A percentile compares a stretch with the other conserved stretches of the same genome.
Evolutionary conservation across 2,113 vertebrate species (phyloP).

Genomic region (Eolophus roseicapilla): DNA sequence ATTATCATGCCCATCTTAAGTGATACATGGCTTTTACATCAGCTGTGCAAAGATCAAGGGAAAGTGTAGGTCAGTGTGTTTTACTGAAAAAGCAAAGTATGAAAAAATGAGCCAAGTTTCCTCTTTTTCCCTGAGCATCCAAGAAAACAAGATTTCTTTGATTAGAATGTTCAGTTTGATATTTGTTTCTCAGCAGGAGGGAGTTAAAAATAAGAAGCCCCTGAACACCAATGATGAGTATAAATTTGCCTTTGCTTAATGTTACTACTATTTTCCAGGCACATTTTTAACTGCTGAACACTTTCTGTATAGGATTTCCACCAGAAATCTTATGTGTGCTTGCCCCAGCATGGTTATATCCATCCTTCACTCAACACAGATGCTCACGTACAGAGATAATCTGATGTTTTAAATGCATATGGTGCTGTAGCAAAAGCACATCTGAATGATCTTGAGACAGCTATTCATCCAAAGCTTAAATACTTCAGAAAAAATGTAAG

Average conservation of each 20-base stretch:
- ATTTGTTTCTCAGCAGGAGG: neutral
- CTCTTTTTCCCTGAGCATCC: neutral
- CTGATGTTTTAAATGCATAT: neutral
- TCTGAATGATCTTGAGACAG: neutral
- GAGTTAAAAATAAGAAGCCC: neutral
- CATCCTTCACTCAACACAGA: neutral
- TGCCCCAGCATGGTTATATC: neutral
- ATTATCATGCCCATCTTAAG: neutral
- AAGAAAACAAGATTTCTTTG: neutral
- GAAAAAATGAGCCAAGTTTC: neutral
- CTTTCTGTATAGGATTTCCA: conserved; percentile 3
- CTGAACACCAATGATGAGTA: neutral
- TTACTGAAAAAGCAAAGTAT: neutral
- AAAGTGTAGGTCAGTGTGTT: neutral
- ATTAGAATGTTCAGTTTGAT: neutral
- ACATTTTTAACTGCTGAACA: neutral
- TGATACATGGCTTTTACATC: neutral
- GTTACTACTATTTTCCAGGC: neutral
- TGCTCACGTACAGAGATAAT: neutral
- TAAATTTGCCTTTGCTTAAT: neutral
- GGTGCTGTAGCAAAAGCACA: neutral
- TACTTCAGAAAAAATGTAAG: neutral
- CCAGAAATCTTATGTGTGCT: neutral
- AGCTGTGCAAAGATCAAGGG: neutral
- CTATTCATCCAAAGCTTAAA: neutral